Evolutionary conservation across 2,797 vertebrate genomes (phyloP).

Genomic region (Hydrocynus forskahlii): DNA sequence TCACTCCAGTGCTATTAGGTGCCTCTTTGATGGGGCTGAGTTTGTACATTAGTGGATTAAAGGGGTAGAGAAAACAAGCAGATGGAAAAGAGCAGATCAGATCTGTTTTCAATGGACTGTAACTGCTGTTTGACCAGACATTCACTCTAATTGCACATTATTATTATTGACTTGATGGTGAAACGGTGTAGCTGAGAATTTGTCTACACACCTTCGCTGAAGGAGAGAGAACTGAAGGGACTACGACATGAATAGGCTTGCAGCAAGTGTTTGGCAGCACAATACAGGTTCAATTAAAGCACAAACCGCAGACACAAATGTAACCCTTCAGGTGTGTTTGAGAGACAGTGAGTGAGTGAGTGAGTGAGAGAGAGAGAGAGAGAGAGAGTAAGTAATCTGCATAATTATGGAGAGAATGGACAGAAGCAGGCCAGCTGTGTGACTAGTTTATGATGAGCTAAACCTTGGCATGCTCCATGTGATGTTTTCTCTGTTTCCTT

Average conservation of each 20-base stretch:
- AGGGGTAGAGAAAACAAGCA: neutral
- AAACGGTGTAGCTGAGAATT: neutral
- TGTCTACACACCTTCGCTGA: neutral
- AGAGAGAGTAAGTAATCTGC: constrained; percentile 1
- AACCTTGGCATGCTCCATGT: constrained; percentile 37
- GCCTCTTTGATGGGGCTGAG: constrained; percentile 13
- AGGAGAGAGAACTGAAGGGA: neutral
- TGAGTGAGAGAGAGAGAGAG: constrained; percentile 28
- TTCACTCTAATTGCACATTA: neutral
- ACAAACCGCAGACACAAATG: constrained; percentile 14
- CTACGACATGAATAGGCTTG: constrained; percentile 38
- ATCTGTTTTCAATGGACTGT: neutral
- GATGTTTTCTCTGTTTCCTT: constrained; percentile 33
- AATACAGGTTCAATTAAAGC: constrained; percentile 21
- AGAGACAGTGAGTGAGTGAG: constrained; percentile 42
- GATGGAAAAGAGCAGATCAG: constrained; percentile 1
- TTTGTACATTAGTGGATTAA: constrained; percentile 6
- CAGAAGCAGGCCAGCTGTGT: neutral
- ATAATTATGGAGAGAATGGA: constrained; percentile 1
- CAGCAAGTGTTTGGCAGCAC: constrained; percentile 15
- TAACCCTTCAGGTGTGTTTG: constrained; percentile 9
- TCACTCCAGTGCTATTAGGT: neutral
- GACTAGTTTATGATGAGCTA: neutral
- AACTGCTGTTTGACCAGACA: neutral
- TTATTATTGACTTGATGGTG: neutral